phyloP scores from a whole-genome alignment of 2,888 invertebrate genomes.

The Drosophila histrio region DNA sequence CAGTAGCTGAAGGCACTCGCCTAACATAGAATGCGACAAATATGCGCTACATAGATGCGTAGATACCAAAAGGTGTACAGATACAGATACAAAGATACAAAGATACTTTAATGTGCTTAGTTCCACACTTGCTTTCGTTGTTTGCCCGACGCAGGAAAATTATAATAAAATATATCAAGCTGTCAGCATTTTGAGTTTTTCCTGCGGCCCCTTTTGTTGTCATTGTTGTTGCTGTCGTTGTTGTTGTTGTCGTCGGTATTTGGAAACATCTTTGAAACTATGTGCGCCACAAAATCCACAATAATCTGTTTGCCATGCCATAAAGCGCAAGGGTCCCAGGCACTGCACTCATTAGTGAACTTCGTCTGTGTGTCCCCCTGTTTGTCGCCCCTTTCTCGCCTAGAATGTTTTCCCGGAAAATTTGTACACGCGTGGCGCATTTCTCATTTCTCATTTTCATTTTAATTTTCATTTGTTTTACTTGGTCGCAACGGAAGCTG shows the following conservation, averaged over 20 bases:
- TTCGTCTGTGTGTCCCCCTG: constrained; percentile 18
- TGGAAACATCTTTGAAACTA: constrained; percentile 72
- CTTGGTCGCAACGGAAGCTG: constrained; percentile 62
- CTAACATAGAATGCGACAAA: constrained; percentile 45
- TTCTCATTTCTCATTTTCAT: constrained; percentile 63
- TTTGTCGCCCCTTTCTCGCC: background rate
- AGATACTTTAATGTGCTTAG: constrained; percentile 37
- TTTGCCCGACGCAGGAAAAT: constrained; percentile 58
- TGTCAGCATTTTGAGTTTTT: constrained; percentile 74
- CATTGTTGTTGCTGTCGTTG: constrained; percentile 40
- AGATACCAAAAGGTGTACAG: constrained; percentile 18
- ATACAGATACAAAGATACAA: constrained; percentile 12
- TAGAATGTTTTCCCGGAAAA: constrained; percentile 64
- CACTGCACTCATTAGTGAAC: constrained; percentile 68
- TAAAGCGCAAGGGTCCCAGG: constrained; percentile 43
- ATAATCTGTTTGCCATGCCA: constrained; percentile 71
- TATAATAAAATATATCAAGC: constrained; percentile 81
- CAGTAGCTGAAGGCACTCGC: constrained; percentile 28
- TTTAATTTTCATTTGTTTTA: constrained; percentile 51
- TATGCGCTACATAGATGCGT: constrained; percentile 27
- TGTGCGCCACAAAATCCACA: constrained; percentile 75
- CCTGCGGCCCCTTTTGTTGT: constrained; percentile 64
- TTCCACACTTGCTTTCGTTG: constrained; percentile 41
- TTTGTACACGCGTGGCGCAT: constrained; percentile 60
- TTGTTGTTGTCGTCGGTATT: constrained; percentile 66